These are phyloP conservation scores for Caenorhabditis becei DNA, from an alignment of 2,888 invertebrate genomes.

Conservation along the genomic window DNA sequence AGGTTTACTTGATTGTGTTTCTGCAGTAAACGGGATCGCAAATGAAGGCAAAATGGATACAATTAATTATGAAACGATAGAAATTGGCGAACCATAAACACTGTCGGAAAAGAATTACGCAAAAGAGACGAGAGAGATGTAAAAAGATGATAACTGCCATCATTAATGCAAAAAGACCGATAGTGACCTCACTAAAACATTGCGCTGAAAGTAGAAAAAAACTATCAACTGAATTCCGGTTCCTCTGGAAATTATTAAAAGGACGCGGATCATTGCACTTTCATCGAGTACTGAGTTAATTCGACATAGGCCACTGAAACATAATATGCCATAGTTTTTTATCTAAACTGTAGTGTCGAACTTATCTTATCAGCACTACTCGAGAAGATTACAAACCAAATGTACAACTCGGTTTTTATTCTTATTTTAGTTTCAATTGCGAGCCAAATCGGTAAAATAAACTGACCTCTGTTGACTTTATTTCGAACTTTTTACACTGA, in stretches of 20 bases:
- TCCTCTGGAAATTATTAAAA: neutral
- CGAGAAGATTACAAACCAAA: conserved; percentile 23
- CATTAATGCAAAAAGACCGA: too few species aligned
- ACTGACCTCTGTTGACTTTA: conserved; percentile 18
- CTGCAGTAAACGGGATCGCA: conserved; percentile 17
- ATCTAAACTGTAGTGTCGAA: neutral
- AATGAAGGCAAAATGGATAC: neutral
- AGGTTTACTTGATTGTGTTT: neutral
- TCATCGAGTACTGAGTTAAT: neutral
- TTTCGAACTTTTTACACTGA: neutral
- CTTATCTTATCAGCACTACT: conserved; percentile 31
- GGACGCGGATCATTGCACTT: neutral
- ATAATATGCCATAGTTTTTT: conserved; percentile 15
- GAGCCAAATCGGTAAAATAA: too few species aligned
- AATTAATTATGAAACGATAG: too few species aligned
- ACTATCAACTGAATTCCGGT: neutral
- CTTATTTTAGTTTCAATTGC: neutral
- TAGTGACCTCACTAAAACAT: too few species aligned
- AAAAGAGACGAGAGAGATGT: too few species aligned
- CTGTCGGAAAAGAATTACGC: neutral
- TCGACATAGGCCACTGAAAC: neutral
- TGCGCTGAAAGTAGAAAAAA: neutral
- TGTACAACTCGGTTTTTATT: conserved; percentile 16
- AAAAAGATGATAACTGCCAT: too few species aligned
- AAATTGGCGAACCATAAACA: neutral